These are phyloP conservation scores for Pocillopora damicornis DNA, from an alignment of 64 coral and sea anemone genomes.

Conservation along the genomic window DNA sequence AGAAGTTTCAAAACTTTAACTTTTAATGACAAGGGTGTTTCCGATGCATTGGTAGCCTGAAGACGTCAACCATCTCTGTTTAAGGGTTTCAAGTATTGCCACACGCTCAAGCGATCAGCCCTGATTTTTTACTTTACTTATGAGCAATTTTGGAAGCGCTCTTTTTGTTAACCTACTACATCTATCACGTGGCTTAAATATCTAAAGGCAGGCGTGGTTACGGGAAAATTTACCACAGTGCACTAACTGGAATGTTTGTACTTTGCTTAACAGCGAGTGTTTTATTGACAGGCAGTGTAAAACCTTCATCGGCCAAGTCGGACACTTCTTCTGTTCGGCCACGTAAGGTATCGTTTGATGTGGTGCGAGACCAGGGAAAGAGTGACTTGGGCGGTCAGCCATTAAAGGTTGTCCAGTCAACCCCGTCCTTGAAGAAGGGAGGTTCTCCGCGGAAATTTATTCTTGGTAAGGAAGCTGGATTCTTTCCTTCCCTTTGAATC, in stretches of 20 bases:
- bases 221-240: background rate
- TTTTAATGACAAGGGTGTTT: too few species aligned
- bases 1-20: too few species aligned
- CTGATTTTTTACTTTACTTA: too few species aligned
- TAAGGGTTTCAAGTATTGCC: too few species aligned
- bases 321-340: conserved; percentile 26
- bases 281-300: conserved; percentile 11
- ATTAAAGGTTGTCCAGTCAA: conserved; percentile 3
- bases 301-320: conserved; percentile 40
- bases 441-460: background rate
- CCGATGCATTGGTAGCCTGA: too few species aligned
- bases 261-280: background rate
- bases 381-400: background rate
- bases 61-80: too few species aligned
- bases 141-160: too few species aligned
- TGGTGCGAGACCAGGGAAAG: background rate
- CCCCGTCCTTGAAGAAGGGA: conserved; percentile 20
- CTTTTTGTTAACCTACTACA: too few species aligned
- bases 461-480: background rate
- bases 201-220: too few species aligned
- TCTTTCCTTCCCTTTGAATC: background rate
- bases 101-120: too few species aligned
- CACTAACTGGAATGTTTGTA: background rate
- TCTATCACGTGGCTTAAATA: too few species aligned
- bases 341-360: background rate